Evolutionary conservation across 2,113 vertebrate species (phyloP).

Genomic region (Dipodomys spectabilis): DNA sequence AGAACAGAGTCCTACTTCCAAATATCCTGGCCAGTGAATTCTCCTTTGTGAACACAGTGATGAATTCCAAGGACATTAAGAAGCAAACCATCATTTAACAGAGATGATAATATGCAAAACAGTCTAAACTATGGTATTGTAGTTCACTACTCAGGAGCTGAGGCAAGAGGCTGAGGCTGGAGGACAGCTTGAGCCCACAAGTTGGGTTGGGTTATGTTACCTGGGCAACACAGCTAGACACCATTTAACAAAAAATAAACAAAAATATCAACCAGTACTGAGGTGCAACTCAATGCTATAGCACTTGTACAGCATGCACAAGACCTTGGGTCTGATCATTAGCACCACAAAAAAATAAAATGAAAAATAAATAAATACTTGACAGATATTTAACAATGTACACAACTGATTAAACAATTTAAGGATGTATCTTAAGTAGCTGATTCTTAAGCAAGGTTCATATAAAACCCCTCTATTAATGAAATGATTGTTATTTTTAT

Average conservation of each 20-base stretch:
- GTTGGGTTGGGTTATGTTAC: neutral
- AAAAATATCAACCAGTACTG: too few species aligned
- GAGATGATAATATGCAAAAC: neutral
- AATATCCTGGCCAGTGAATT: neutral
- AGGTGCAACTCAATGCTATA: neutral
- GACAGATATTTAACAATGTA: constrained; percentile 4
- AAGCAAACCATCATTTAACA: constrained; percentile 53
- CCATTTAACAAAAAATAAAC: neutral
- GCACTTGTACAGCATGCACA: neutral
- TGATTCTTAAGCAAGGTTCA: constrained; percentile 34
- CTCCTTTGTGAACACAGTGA: neutral
- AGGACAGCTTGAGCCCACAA: neutral
- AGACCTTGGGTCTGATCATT: neutral
- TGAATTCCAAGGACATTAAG: constrained; percentile 21
- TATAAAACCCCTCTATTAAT: constrained; percentile 40
- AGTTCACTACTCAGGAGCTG: neutral
- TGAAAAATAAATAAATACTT: neutral
- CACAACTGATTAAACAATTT: neutral
- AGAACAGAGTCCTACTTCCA: neutral
- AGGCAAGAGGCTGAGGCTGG: neutral
- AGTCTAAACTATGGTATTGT: neutral
- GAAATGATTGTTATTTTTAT: constrained; percentile 46
- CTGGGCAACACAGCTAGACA: neutral
- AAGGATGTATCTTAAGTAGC: neutral
- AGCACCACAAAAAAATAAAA: neutral